phyloP scores from a whole-genome alignment of 2,797 vertebrate species.

The Mallotus villosus region DNA sequence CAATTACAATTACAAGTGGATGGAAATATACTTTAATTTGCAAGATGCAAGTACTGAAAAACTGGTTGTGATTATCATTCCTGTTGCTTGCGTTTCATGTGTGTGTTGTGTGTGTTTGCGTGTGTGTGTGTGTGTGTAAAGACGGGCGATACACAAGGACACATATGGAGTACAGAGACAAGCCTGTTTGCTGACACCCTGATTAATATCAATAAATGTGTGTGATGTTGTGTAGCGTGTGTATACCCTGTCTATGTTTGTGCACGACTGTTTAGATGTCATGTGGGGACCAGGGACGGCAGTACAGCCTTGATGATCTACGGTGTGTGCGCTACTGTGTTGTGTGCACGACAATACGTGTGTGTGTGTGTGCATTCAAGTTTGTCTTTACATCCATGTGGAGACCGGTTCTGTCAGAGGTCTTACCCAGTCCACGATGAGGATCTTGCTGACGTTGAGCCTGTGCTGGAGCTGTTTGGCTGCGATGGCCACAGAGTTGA shows the following conservation, averaged over 20 bases:
- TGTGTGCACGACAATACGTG: neutral
- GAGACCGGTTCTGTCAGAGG: slow-evolving; percentile 23
- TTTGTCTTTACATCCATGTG: slow-evolving; percentile 36
- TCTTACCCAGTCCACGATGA: slow-evolving; percentile 88
- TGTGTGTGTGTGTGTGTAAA: slow-evolving; percentile 8
- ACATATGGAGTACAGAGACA: slow-evolving; percentile 51
- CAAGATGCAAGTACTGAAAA: neutral
- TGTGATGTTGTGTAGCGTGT: slow-evolving; percentile 21
- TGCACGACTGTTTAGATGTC: slow-evolving; percentile 21
- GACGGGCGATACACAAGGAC: slow-evolving; percentile 28
- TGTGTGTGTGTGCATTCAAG: slow-evolving; percentile 8
- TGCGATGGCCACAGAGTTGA: slow-evolving; percentile 91
- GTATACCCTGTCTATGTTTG: slow-evolving; percentile 30
- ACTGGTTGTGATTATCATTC: neutral
- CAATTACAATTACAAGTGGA: too few species aligned
- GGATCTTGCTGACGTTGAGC: slow-evolving; percentile 85
- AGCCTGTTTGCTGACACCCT: slow-evolving; percentile 25
- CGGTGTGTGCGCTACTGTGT: slow-evolving; percentile 12
- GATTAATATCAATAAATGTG: slow-evolving; percentile 41
- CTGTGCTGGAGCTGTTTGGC: slow-evolving; percentile 88
- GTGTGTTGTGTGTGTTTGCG: neutral
- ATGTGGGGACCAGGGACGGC: slow-evolving; percentile 50
- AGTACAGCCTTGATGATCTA: slow-evolving; percentile 32
- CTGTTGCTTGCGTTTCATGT: neutral
- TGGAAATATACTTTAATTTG: too few species aligned